Conservation (phyloP, 2,888 invertebrate genomes). For the Aphidoletes aphidimyza region DNA sequence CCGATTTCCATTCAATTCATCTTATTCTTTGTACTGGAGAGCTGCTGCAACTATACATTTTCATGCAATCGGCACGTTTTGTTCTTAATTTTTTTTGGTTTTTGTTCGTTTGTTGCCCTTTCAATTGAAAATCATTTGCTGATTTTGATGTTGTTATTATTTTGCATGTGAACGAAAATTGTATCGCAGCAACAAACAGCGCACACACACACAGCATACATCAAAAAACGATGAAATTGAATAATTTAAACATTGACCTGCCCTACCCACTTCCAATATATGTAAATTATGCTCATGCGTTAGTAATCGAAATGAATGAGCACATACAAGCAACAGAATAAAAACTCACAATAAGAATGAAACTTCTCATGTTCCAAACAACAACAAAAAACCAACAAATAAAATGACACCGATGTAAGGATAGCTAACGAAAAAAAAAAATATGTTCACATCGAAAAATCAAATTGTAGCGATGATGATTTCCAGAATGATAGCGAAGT, state of each 20-base stretch:
- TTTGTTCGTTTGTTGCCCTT: neutral
- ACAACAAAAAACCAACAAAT: too few relatives aligned
- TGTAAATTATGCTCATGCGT: conserved; percentile 4
- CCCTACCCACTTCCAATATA: conserved; percentile 18
- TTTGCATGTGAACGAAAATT: neutral
- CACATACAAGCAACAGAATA: too few relatives aligned
- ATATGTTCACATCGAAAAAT: neutral
- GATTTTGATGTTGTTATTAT: neutral
- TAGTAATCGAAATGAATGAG: neutral
- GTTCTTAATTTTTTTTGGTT: neutral
- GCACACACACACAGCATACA: too few relatives aligned
- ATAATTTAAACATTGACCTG: conserved; percentile 26
- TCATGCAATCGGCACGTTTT: neutral
- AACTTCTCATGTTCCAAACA: too few relatives aligned
- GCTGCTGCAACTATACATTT: too few relatives aligned
- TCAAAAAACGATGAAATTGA: neutral
- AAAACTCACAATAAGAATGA: conserved; percentile 19
- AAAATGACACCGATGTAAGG: neutral
- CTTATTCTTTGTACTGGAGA: too few relatives aligned
- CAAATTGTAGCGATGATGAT: neutral
- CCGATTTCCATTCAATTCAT: too few relatives aligned
- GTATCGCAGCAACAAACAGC: too few relatives aligned
- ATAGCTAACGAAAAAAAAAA: neutral
- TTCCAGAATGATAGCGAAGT: neutral
- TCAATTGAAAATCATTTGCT: neutral